Evolutionary conservation across 2,797 vertebrate species (phyloP).

Genomic region (Tokudaia muenninki): DNA sequence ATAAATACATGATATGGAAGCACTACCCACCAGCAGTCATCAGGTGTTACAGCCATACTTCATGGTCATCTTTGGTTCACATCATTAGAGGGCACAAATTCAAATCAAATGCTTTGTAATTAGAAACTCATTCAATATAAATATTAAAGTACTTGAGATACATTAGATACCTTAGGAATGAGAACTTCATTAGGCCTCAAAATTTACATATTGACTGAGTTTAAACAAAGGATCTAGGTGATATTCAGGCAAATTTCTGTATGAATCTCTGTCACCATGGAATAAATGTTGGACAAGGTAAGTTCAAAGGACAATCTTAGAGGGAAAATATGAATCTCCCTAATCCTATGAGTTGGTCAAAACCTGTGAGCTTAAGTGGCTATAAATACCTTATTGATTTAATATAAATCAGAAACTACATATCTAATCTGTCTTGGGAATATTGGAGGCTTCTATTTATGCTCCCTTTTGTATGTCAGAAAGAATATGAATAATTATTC

Average conservation of each 20-base stretch:
- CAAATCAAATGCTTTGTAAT: background rate
- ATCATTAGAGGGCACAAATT: background rate
- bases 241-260: background rate
- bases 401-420: constrained; percentile 25
- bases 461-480: background rate
- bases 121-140: constrained; percentile 16
- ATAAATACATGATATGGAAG: background rate
- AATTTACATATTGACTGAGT: constrained; percentile 14
- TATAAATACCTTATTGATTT: constrained; percentile 61
- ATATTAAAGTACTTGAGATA: background rate
- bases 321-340: background rate
- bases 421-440: constrained; percentile 37
- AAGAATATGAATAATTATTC: background rate
- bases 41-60: background rate
- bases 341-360: background rate
- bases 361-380: background rate
- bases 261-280: background rate
- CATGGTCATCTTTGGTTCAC: constrained; percentile 40
- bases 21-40: background rate
- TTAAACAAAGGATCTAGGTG: background rate
- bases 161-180: background rate
- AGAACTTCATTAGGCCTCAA: background rate
- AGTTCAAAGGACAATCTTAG: constrained; percentile 41
- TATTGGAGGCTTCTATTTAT: background rate
- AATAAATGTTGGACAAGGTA: background rate